Base-by-base conservation (phyloP, 1,140 invertebrate genomes). In the Ridgeia piscesae region DNA sequence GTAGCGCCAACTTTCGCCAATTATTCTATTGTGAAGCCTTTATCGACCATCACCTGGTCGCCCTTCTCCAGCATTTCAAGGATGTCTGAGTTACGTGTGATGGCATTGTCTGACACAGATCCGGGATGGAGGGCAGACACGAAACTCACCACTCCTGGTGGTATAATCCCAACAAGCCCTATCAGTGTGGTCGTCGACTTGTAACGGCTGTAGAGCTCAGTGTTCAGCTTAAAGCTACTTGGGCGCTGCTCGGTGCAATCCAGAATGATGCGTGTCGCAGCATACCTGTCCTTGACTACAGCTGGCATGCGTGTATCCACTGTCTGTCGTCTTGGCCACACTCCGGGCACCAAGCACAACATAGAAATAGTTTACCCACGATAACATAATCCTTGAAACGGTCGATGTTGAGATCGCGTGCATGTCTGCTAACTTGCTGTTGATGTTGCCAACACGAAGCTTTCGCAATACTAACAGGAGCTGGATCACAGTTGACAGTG, bases 31-130 rank as follows among this genome's bases (percentile, higher is more conserved):
- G 50, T 33, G 93, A 94, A 94, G 8, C 93, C 93, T 91, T 94
- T 94, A 92, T 94, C 94, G 31, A 92, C 94, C 93, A 94, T 93
- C 33, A 94, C 93, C 34, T 91, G 35, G 92, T 94, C 94, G 0
- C 91, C 92, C 35, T 34, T 48, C 34, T 94, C 93, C 35, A 94
- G 58, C 33, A 93, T 50, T 91, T 94, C 93, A 9, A 94, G 58
- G 33, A 94, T 35, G 21, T 92, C 93, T 89, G 48, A 92, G 31
- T 88, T 33, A 1, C 35, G 33, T 2, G 93, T 93, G 27, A 94
- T 93, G 33, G 93, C 90, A 50, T 93, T 93, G 91, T 94, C 94
- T 33, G 93, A 94, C 17, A 93, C 93, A 27, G 90, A 91, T 17
- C 94, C 93, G 33, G 92, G 89, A 91, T 92, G 93, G 6, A 93